A percentile compares a stretch with the other conserved stretches of the same genome.
These are phyloP conservation scores for Platycnemis pennipes DNA, from an alignment of 2,888 invertebrate species.

Conservation along the genomic window DNA sequence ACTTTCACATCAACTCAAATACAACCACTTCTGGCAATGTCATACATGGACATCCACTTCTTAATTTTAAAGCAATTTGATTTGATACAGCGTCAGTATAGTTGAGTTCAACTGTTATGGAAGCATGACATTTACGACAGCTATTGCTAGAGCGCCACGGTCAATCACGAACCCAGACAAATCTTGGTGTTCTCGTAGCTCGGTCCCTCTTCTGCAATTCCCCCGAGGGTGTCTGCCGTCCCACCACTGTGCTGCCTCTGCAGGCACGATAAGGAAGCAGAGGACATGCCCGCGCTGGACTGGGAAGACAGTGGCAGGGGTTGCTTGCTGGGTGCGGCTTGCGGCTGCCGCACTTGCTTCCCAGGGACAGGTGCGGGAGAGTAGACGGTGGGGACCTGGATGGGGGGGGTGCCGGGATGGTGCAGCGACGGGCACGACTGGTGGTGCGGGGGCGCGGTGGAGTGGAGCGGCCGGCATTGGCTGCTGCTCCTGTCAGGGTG, in stretches of 20 bases:
- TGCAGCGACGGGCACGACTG: slow-evolving; percentile 70
- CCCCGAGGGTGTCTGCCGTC: slow-evolving; percentile 73
- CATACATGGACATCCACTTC: too few species aligned
- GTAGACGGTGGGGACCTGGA: neutral
- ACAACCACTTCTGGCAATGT: too few species aligned
- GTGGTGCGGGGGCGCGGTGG: slow-evolving; percentile 71
- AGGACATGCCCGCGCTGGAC: slow-evolving; percentile 75
- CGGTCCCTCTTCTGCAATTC: slow-evolving; percentile 78
- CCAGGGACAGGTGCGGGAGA: neutral
- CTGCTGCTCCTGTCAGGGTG: slow-evolving; percentile 48
- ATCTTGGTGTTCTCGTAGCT: slow-evolving; percentile 81
- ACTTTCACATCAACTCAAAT: too few species aligned
- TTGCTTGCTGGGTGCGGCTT: neutral
- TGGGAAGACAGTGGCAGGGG: neutral
- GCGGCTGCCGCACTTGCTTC: neutral
- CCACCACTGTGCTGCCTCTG: slow-evolving; percentile 72
- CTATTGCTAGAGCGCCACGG: too few species aligned
- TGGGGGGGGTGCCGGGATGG: neutral
- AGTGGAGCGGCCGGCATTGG: slow-evolving; percentile 75
- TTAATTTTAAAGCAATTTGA: too few species aligned
- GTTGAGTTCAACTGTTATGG: too few species aligned
- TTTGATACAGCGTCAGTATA: too few species aligned
- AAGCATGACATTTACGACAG: too few species aligned
- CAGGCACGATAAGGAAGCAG: slow-evolving; percentile 73
- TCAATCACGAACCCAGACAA: slow-evolving; percentile 77